A percentile compares a stretch with the other conserved stretches of the same genome.
Conservation (phyloP, 2,113 vertebrate genomes). For the Siniperca chuatsi region DNA sequence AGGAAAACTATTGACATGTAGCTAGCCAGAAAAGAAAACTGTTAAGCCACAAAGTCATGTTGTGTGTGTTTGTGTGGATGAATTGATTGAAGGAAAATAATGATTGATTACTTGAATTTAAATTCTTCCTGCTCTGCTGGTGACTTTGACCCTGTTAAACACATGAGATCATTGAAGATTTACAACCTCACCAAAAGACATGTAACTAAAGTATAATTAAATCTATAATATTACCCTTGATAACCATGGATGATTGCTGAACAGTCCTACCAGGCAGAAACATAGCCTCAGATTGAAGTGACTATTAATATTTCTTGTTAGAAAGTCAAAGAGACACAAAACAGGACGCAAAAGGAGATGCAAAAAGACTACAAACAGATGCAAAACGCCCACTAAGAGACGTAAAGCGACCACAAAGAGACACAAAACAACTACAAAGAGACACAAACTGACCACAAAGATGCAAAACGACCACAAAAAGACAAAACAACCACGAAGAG, state of each 20-base stretch:
- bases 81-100: conserved; percentile 10
- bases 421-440: background rate
- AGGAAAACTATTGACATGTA: conserved; percentile 42
- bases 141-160: conserved; percentile 30
- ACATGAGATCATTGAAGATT: conserved; percentile 14
- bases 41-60: conserved; percentile 18
- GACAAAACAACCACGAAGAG: background rate
- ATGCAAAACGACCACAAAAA: background rate
- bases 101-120: conserved; percentile 7
- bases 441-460: background rate
- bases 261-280: background rate
- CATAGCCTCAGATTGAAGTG: background rate
- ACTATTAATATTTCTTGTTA: background rate
- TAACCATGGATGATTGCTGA: background rate
- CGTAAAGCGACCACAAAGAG: background rate
- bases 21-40: conserved; percentile 20
- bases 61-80: conserved; percentile 14
- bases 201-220: conserved; percentile 9
- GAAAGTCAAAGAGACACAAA: background rate
- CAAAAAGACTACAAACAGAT: background rate
- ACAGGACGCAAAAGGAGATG: background rate
- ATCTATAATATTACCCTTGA: conserved; percentile 16
- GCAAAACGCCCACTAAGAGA: background rate
- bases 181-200: conserved; percentile 32
- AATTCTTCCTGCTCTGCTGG: conserved; percentile 1